Conservation (phyloP, 2,888 invertebrate species). For the Hypena proboscidalis region DNA sequence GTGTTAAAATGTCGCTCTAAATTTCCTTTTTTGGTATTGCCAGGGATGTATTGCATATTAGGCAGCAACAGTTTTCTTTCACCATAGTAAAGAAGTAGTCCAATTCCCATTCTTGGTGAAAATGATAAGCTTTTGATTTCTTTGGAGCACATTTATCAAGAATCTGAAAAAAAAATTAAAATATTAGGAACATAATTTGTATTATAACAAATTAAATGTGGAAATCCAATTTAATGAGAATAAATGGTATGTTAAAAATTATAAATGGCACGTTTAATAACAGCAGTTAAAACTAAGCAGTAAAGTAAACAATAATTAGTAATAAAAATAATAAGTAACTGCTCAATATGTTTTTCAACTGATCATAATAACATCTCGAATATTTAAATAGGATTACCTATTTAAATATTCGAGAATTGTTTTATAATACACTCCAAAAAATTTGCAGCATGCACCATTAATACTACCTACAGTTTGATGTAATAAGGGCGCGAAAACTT, state of each 20-base stretch:
- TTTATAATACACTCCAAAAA: conserved; percentile 15
- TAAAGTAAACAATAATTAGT: no score
- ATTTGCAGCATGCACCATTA: conserved; percentile 10
- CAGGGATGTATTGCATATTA: conserved; percentile 8
- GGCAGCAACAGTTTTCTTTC: conserved; percentile 21
- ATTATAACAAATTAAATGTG: no score
- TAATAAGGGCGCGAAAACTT: conserved; percentile 7
- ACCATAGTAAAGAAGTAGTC: conserved; percentile 32
- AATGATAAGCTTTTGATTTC: conserved; percentile 20
- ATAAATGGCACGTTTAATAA: no score
- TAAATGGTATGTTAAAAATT: no score
- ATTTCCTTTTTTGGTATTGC: conserved; percentile 28
- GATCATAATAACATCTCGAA: no score
- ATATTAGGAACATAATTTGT: no score
- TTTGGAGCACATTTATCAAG: conserved; percentile 19
- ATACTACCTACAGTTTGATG: conserved; percentile 11
- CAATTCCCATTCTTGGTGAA: conserved; percentile 28
- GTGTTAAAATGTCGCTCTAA: conserved; percentile 27
- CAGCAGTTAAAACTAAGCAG: no score
- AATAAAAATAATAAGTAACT: no score
- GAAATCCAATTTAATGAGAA: no score
- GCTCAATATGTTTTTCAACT: no score
- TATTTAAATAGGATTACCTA: no score
- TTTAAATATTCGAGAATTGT: background rate
- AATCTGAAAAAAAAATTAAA: conserved; percentile 5